Percentiles rank a stretch among this genome's conserved stretches.
phyloP scores from a whole-genome alignment of 2,113 vertebrate genomes.

The Triplophysa dalaica region DNA sequence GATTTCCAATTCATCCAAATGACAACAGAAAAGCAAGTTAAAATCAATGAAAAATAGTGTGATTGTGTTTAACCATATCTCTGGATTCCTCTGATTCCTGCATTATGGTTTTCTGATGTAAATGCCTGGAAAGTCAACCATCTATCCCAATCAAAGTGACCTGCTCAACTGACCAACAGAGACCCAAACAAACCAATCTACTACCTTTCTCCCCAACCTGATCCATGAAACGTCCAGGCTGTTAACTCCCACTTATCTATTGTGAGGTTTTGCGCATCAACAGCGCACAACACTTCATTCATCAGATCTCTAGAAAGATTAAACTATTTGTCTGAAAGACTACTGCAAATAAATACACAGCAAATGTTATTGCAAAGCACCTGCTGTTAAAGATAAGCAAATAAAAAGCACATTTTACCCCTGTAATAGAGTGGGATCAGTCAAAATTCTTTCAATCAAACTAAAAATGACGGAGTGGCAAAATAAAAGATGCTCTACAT shows the following conservation, averaged over 20 bases:
- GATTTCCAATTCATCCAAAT: neutral
- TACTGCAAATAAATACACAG: constrained; percentile 1
- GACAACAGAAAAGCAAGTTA: neutral
- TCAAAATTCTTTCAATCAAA: too few species aligned
- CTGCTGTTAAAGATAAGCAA: neutral
- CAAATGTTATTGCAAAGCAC: neutral
- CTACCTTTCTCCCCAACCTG: constrained; percentile 57
- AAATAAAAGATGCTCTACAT: too few species aligned
- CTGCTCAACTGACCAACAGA: constrained; percentile 41
- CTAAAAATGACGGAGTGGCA: too few species aligned
- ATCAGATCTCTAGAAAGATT: constrained; percentile 66
- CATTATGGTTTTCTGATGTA: constrained; percentile 60
- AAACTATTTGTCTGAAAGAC: constrained; percentile 23
- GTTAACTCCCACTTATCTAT: constrained; percentile 62
- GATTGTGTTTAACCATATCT: constrained; percentile 61
- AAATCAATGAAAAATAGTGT: neutral
- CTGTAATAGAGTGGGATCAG: too few species aligned
- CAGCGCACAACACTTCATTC: constrained; percentile 32
- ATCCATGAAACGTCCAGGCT: constrained; percentile 60
- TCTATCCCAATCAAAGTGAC: constrained; percentile 54
- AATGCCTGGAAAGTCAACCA: constrained; percentile 53
- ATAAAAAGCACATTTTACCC: neutral
- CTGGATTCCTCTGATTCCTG: constrained; percentile 61
- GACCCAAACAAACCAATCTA: constrained; percentile 45
- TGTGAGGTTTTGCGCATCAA: constrained; percentile 64